Evolutionary conservation across 2,888 invertebrate species (phyloP).

Genomic region (Gymnosoma rotundatum): DNA sequence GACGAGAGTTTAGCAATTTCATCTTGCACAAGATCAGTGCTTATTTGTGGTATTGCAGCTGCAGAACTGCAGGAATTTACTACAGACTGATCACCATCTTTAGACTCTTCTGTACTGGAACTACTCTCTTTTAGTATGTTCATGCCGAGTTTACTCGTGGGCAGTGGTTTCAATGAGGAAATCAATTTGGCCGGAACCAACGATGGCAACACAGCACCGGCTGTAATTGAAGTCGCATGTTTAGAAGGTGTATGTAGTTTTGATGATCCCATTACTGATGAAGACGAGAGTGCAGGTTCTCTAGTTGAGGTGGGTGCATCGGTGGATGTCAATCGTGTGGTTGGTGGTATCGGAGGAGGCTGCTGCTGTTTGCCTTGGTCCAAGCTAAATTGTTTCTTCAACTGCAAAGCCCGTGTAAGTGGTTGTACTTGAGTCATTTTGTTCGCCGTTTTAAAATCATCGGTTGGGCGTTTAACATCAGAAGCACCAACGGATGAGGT

Average conservation of each 20-base stretch:
- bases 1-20: conserved; percentile 82
- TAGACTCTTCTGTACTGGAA: conserved; percentile 82
- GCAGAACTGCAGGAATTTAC: conserved; percentile 5
- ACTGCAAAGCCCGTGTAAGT: conserved; percentile 78
- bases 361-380: conserved; percentile 79
- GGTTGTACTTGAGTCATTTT: conserved; percentile 76
- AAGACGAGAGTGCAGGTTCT: conserved; percentile 20
- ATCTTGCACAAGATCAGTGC: conserved; percentile 82
- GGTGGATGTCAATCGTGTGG: conserved; percentile 55
- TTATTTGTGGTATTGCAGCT: conserved; percentile 81
- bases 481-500: conserved; percentile 80
- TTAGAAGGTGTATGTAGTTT: conserved; percentile 50
- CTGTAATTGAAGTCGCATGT: conserved; percentile 57
- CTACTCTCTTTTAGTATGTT: conserved; percentile 82
- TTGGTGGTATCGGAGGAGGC: conserved; percentile 65
- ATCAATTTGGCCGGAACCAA: conserved; percentile 77
- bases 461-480: conserved; percentile 74
- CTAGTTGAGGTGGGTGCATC: conserved; percentile 41
- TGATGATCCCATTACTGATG: conserved; percentile 6
- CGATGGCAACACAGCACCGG: conserved; percentile 72
- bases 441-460: conserved; percentile 74
- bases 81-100: conserved; percentile 76
- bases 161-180: conserved; percentile 79
- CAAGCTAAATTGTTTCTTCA: conserved; percentile 82
- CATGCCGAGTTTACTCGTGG: conserved; percentile 79